Evolutionary conservation across 2,797 vertebrate genomes (phyloP).

Genomic region (Coccyzus lansbergi): DNA sequence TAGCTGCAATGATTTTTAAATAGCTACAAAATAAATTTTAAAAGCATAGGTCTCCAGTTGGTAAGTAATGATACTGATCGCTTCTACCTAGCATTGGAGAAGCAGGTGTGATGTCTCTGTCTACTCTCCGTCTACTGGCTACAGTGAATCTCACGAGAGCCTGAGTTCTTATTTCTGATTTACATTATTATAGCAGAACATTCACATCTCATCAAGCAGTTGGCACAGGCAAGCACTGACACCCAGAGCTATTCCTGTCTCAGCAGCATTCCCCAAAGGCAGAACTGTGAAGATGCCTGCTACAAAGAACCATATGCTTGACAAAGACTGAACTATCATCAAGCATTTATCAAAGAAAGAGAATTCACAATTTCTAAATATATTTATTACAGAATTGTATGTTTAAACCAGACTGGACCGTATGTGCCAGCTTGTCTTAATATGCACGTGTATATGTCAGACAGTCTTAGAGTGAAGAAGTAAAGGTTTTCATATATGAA

Average conservation of each 20-base stretch:
- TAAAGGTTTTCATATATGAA: background rate
- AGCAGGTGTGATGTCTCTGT: background rate
- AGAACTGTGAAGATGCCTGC: background rate
- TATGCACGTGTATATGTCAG: rapidly evolving
- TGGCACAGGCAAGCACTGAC: conserved; percentile 23
- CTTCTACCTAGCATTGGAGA: background rate
- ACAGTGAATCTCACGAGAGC: background rate
- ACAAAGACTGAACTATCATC: background rate
- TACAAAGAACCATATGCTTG: conserved; percentile 21
- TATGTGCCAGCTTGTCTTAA: background rate
- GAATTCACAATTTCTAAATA: background rate
- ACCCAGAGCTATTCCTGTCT: conserved; percentile 15
- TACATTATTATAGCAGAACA: conserved; percentile 43
- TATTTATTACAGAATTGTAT: background rate
- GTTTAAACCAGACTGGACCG: background rate
- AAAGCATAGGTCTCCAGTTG: background rate
- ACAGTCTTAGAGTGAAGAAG: background rate
- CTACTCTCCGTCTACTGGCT: background rate
- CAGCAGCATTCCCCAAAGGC: conserved; percentile 28
- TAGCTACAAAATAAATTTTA: background rate
- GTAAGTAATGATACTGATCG: background rate
- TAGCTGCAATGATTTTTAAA: background rate
- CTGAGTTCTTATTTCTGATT: background rate
- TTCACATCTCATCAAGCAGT: conserved; percentile 41
- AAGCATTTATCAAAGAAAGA: background rate